Base-by-base conservation (phyloP, 2,888 invertebrate genomes). In the Andricus curvator region DNA sequence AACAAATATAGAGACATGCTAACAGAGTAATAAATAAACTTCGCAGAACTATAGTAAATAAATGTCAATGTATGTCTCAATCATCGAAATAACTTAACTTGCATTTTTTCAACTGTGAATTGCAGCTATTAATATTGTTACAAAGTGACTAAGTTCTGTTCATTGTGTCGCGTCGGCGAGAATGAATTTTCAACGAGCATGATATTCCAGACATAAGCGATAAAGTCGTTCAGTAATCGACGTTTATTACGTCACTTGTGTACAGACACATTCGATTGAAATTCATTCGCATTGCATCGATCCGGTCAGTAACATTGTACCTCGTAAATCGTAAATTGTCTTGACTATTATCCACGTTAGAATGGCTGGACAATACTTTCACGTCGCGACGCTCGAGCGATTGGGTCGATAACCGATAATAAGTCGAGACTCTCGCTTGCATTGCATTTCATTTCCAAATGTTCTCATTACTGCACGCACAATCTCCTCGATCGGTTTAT, bases 371-470 rank as follows among this genome's bases (percentile, higher is more conserved):
- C 74, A 74, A 74, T 74, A 74, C 33, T 74, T 74, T 74, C 56
- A 80, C 33, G 62, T 41, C 62, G 48, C 44, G 62, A 64, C 77
- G 64, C 44, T 41, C 41, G 64, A 64, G 22, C 25, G 62, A 77
- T 56, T 13, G 77, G 77, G 78, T 82, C 82, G 80, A 80, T 79
- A 82, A 77, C 82, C 82, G 82, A 82, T 82, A 80, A 80, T 78
- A 79, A 79, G 66, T 60, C 78, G 29, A 44, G 68, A 48, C 22
- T 22, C 48, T 74, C 51, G 41, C 68, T 44, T 48, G 25, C 22
- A 67, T 68, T 48, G 13, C 25, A 62, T 25, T 62, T 62, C 0
- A 56, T 56, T 9, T 56, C 41, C 20, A 11, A 67, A 20, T 37
- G n/a, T 41, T 68, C 62, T 62, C 22, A 62, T 68, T 44, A 22